Evolutionary conservation across 2,113 vertebrate genomes (phyloP), one percentile per base, ranked within the genome.

Genomic region (Sinocyclocheilus anshuiensis): DNA sequence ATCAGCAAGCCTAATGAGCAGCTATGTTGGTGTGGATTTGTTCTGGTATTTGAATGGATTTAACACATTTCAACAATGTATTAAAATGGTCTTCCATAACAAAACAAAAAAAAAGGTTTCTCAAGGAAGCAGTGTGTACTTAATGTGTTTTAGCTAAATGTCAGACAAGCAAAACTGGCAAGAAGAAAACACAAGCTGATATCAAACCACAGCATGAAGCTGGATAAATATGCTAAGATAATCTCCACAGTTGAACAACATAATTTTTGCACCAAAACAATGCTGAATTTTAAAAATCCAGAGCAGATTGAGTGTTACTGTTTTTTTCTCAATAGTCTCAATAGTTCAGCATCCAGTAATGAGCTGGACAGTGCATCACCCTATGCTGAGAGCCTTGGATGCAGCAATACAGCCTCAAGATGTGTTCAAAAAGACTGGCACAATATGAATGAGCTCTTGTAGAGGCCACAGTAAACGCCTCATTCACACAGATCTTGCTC

Each of bases 151-250:
- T 12, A 26, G n/a, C 39, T 81, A 67, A 81, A 81, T 81, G 65
- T 55, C 81, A 82, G 63, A 69, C 48, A 36, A 20, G 63, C 26
- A 48, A 71, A 67, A 82, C 42, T 33, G n/a, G n/a, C 61, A 18
- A 50, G 61, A 80, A 42, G 22, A 75, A 75, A 75, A 76, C 45
- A 26, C 39, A 76, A 24, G 45, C 36, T 42, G 87, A 87, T 90
- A 90, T 45, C 9, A 45, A 45, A 45, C 91, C 78, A 74, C 45
- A 39, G 86, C 86, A 88, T 84, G 83, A 90, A 85, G 77, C 57
- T 74, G 85, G 84, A 88, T 86, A 91, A 89, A 72, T 71, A 74
- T 90, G 84, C 77, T 84, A 91, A 89, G 88, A 88, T 53, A 92
- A 90, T 91, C 86, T 88, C 75, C 63, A 88, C 74, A 63, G 85